Conservation (phyloP, 2,888 invertebrate species). For the Nomada flava region DNA sequence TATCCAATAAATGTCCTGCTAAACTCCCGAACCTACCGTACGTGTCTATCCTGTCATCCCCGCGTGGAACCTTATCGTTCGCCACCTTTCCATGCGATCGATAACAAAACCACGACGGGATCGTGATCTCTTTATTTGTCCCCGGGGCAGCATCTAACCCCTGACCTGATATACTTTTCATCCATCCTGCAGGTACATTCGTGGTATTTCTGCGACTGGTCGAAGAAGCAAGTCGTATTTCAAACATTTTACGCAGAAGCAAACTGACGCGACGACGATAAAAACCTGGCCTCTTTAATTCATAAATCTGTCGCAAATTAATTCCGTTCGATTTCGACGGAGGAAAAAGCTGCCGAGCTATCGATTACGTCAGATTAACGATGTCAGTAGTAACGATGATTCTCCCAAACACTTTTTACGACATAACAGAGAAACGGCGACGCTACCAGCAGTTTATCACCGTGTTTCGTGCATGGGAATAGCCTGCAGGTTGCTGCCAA, state of each 20-base stretch:
- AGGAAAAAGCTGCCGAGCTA: no score
- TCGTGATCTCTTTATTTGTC: conserved; percentile 37
- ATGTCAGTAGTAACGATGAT: no score
- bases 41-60: conserved; percentile 59
- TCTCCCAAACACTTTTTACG: conserved; percentile 13
- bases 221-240: background rate
- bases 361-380: no score
- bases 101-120: conserved; percentile 44
- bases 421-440: conserved; percentile 43
- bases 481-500: conserved; percentile 57
- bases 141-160: background rate
- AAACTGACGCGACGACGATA: background rate
- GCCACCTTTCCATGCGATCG: conserved; percentile 39
- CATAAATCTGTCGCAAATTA: no score
- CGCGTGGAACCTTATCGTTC: conserved; percentile 52
- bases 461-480: conserved; percentile 43
- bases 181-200: background rate
- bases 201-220: conserved; percentile 1
- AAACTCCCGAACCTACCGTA: conserved; percentile 51
- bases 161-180: conserved; percentile 18
- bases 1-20: conserved; percentile 69
- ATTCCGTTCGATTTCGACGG: no score
- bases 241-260: background rate
- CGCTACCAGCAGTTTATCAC: conserved; percentile 61
- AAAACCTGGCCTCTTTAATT: no score